A percentile compares a stretch with the other conserved stretches of the same genome.
Evolutionary conservation across 2,113 vertebrate genomes (phyloP).

Genomic region (Sinocyclocheilus rhinocerous): DNA sequence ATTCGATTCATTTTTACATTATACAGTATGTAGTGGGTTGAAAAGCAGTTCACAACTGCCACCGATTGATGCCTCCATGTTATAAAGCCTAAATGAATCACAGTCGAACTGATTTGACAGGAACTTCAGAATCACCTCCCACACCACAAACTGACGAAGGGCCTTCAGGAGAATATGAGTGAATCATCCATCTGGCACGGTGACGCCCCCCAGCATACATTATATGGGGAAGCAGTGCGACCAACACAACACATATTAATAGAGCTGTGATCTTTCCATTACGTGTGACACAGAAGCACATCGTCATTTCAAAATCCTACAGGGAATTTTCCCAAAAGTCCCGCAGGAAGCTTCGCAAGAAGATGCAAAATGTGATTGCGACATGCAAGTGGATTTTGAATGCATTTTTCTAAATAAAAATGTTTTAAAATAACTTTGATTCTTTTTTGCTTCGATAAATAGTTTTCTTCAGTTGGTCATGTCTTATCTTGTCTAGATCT

Average conservation of each 20-base stretch:
- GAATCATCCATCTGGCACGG: conserved; percentile 21
- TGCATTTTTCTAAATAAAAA: background rate
- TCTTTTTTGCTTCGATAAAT: too few relatives aligned
- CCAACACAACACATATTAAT: conserved; percentile 22
- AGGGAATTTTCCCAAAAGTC: background rate
- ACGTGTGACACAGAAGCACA: background rate
- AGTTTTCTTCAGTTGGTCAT: background rate
- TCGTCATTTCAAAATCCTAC: background rate
- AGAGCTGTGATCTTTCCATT: conserved; percentile 15
- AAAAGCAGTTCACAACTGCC: conserved; percentile 10
- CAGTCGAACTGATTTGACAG: background rate
- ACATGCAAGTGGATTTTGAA: background rate
- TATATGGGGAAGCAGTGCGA: background rate
- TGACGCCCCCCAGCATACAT: conserved; percentile 1
- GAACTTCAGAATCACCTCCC: conserved; percentile 33
- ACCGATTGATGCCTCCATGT: background rate
- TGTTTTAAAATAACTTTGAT: background rate
- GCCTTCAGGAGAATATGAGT: conserved; percentile 22
- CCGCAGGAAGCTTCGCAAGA: background rate
- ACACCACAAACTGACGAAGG: background rate
- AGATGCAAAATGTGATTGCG: background rate
- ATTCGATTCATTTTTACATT: background rate
- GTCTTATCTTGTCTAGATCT: background rate
- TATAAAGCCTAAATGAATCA: conserved; percentile 11
- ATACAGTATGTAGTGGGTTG: conserved; percentile 6